phyloP scores from a whole-genome alignment of 2,113 vertebrate species.

The Ptilorrhoa leucosticta region DNA sequence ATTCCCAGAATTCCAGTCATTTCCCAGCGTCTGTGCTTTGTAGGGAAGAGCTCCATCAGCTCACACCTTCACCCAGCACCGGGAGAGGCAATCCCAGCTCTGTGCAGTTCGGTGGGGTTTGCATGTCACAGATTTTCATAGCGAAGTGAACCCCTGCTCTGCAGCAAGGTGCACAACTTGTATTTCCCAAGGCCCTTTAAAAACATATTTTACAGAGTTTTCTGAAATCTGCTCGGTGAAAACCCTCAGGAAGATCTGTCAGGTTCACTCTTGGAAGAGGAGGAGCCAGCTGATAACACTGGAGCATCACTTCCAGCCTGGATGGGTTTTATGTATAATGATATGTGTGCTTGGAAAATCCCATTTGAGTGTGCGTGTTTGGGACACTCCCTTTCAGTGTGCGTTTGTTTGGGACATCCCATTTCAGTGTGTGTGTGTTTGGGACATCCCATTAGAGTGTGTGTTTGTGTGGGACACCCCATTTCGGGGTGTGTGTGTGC shows the following conservation, averaged over 20 bases:
- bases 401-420: background rate
- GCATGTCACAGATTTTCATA: background rate
- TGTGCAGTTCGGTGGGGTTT: too few species aligned
- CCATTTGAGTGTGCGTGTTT: too few species aligned
- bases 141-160: background rate
- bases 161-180: background rate
- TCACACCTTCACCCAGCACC: background rate
- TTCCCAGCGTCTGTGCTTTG: background rate
- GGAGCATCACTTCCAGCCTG: background rate
- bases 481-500: background rate
- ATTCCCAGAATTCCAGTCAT: background rate
- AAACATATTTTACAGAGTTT: accelerated
- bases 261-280: background rate
- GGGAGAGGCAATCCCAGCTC: background rate
- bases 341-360: background rate
- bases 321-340: background rate
- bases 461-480: background rate
- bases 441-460: background rate
- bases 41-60: background rate
- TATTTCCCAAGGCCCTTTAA: background rate
- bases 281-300: background rate
- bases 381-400: background rate
- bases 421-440: background rate
- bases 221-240: background rate
- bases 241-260: background rate